A percentile compares a stretch with the other conserved stretches of the same genome.
Conservation (phyloP, 2,113 vertebrate genomes). For the Dryoscopus gambensis region DNA sequence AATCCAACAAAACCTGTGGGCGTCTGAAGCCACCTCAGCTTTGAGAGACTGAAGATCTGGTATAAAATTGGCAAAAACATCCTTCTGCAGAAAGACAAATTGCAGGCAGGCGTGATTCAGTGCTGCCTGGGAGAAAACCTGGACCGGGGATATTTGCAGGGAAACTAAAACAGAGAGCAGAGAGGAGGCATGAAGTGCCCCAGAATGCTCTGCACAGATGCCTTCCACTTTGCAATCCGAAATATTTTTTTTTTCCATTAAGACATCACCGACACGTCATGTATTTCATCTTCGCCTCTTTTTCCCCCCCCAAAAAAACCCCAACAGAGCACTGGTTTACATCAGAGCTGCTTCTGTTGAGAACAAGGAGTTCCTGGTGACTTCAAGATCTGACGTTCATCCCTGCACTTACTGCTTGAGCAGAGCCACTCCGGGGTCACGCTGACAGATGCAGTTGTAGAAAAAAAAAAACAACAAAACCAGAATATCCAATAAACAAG, state of each 20-base stretch:
- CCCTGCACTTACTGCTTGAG: neutral
- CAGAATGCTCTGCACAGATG: neutral
- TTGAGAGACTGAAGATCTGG: neutral
- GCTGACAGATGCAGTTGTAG: neutral
- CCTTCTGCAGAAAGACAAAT: neutral
- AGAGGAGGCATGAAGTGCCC: neutral
- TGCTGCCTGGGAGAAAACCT: neutral
- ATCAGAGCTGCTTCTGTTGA: neutral
- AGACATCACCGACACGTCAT: neutral
- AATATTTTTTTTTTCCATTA: neutral
- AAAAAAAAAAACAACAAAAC: neutral
- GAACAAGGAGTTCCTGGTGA: neutral
- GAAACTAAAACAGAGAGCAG: neutral
- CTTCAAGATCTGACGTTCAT: neutral
- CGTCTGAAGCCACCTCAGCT: conserved; percentile 20
- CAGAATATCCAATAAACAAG: neutral
- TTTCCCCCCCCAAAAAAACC: rapidly evolving
- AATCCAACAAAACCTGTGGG: conserved; percentile 1
- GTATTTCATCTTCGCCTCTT: neutral
- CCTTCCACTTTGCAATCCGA: neutral
- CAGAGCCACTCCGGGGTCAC: rapidly evolving
- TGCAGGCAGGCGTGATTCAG: neutral
- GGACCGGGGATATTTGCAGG: neutral
- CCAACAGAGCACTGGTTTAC: neutral
- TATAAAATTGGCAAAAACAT: conserved; percentile 9